These are phyloP conservation scores for Sylvicapra grimmia DNA, from an alignment of 2,113 vertebrate species.

Conservation along the genomic window DNA sequence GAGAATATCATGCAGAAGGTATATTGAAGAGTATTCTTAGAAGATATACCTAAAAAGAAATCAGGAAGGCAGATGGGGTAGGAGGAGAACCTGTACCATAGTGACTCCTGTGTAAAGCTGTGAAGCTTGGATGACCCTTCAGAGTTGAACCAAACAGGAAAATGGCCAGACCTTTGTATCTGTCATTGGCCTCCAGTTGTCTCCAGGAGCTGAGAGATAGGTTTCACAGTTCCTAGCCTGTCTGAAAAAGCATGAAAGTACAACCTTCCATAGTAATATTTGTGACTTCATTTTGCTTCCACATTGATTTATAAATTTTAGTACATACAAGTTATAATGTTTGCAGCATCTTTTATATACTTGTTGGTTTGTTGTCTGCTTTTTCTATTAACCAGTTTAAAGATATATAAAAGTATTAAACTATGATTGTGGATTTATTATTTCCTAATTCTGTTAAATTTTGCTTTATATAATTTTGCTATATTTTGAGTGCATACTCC, in stretches of 20 bases:
- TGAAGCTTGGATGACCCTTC: not conserved
- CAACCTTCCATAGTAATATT: not conserved
- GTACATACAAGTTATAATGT: not conserved
- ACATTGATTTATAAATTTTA: not conserved
- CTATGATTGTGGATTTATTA: not conserved
- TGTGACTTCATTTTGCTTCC: not conserved
- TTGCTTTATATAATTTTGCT: not conserved
- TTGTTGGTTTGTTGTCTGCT: not conserved
- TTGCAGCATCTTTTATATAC: not conserved
- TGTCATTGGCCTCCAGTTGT: not conserved
- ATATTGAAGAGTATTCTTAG: not conserved
- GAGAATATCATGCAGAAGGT: not conserved
- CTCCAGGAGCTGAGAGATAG: not conserved
- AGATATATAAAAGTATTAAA: not conserved
- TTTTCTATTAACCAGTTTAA: not conserved
- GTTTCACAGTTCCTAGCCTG: not conserved
- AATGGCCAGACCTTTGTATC: not conserved
- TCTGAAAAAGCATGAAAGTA: not conserved
- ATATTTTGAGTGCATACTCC: not conserved
- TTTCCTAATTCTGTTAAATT: not conserved
- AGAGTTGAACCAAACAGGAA: not conserved
- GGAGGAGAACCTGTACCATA: not conserved
- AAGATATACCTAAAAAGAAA: not conserved
- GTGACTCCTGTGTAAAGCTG: not conserved
- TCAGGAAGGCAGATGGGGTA: not conserved